Evolutionary conservation across 2,888 invertebrate species (phyloP).

Genomic region (Andrena trimmerana): DNA sequence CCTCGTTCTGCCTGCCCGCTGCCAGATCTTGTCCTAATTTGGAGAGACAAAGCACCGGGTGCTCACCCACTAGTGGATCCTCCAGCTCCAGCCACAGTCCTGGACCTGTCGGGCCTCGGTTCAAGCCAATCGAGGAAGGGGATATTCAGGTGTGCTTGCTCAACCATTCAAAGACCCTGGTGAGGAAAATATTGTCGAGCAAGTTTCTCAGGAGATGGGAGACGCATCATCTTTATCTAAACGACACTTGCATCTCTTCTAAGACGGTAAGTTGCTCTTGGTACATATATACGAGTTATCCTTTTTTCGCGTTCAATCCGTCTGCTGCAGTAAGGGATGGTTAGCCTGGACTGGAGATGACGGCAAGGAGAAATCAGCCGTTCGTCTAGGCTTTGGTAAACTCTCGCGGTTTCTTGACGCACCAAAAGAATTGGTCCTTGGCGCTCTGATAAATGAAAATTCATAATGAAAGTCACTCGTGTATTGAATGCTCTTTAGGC

Average conservation of each 20-base stretch:
- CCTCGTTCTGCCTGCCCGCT: constrained; percentile 84
- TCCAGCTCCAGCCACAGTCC: constrained; percentile 85
- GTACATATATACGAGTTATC: background rate
- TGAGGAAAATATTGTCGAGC: constrained; percentile 92
- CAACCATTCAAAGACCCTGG: constrained; percentile 91
- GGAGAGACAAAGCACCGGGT: constrained; percentile 87
- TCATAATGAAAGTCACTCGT: no score
- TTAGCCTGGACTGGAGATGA: no score
- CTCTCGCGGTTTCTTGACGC: no score
- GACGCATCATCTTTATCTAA: constrained; percentile 90
- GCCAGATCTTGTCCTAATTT: constrained; percentile 85
- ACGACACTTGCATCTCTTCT: constrained; percentile 89
- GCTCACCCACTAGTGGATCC: constrained; percentile 85
- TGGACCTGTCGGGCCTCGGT: constrained; percentile 86
- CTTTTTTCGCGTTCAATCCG: no score
- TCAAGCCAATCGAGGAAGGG: constrained; percentile 90
- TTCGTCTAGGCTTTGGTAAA: no score
- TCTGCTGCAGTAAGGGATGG: no score
- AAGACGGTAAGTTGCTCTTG: constrained; percentile 88
- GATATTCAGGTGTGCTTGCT: constrained; percentile 91
- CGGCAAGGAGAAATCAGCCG: no score
- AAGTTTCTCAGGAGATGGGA: constrained; percentile 93
- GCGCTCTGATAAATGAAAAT: no score
- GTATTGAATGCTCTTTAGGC: no score
- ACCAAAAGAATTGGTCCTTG: no score